Evolutionary conservation across 2,113 vertebrate genomes (phyloP), one percentile per base, ranked within the genome.

Genomic region (Xiphophorus maculatus): DNA sequence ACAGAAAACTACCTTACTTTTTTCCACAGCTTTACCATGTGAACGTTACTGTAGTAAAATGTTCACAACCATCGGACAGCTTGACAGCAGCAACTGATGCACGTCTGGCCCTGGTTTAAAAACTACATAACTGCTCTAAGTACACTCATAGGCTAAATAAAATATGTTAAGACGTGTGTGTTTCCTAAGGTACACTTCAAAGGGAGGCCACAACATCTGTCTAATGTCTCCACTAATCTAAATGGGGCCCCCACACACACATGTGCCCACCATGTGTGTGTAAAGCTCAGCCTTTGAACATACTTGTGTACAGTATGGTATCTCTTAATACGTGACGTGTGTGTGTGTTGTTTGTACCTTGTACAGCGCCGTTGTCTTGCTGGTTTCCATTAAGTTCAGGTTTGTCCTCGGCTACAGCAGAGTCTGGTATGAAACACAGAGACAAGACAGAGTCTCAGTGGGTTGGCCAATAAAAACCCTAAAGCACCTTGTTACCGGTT

Each of bases 301-400:
- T 6, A 25, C 68, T 48, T 54, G 69, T 76, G 64, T 77, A 69
- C 70, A 69, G 67, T 75, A 67, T 85, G n/a, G 44, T 74, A 42
- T 71, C 58, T 74, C 73, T 85, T 80, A 83, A 71, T 70, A 40
- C 73, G 69, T 58, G 77, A 62, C 37, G 75, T 30, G 66, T 61
- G 73, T 77, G 69, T 60, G 79, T 72, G 61, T 28, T 63, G 6
- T 13, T 32, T 40, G 76, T 81, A 93, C 91, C 91, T 91, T 91
- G 90, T 69, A 91, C 84, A 82, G 86, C 71, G 27, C 82, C 70
- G 62, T 84, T 89, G 91, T 92, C 91, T 88, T 92, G 89, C 89
- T 91, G 91, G 89, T 90, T 93, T 78, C 91, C 92, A 87, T 93
- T 93, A 88, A 93, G 68, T 69, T 91, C 91, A 60, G 87, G 81